Base-by-base conservation (phyloP, 2,888 invertebrate genomes). In the Protophormia terraenovae region DNA sequence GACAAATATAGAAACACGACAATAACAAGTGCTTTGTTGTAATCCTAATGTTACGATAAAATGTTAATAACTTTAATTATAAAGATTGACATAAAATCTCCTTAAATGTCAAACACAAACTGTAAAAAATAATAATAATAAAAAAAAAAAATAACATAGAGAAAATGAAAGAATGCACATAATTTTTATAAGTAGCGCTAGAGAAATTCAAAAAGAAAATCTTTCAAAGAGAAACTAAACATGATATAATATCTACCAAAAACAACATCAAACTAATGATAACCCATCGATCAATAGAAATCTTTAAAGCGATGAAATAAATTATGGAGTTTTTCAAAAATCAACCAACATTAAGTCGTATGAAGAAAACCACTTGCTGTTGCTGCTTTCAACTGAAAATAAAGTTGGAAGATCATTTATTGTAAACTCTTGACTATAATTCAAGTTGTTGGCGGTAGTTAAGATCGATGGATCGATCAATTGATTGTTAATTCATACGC, bases 41-140 rank as follows among this genome's bases (percentile, higher is more conserved):
- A 45, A 76, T 71, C 60, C 69, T 47, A 81, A 81, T 81, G 66
- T 45, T 75, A 69, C 69, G 75, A 79, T 75, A 79, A 69, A 82
- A 79, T 79, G 73, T 82, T 78, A 85, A 85, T 82, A 82, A 79
- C 85, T 79, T 85, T 82, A 82, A 85, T 79, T 85, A 85, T 73
- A 77, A 83, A 83, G 71, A 77, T 83, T 77, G 82, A 83, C 82
- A 83, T 71, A 72, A 83, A 82, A 66, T 71, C 71, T 85, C 82
- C 85, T 85, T 85, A 79, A 85, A 85, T 66, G 85, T 82, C 82
- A 50, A 75, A 71, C 12, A 16, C 10, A 12, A 29, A 12, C 27
- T 53, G 27, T 27, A 29, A 64, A 64, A 14, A 22, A 64, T 41
- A 38, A 55, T 12, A 38, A 72, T 32, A 32, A 47, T 16, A 8